phyloP scores from a whole-genome alignment of 1,140 invertebrate species.

The Tribolium castaneum region DNA sequence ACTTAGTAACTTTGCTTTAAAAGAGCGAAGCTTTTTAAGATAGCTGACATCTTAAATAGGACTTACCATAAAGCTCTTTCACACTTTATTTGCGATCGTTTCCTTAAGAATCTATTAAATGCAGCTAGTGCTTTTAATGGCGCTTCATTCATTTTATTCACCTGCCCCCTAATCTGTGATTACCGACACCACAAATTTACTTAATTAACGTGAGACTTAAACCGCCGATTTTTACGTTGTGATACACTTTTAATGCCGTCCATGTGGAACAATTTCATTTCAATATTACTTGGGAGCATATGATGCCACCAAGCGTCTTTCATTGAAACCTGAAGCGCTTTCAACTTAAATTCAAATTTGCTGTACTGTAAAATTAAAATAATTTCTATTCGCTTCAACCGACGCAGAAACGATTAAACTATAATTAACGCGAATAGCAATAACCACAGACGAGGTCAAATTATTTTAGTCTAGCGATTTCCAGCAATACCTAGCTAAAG shows the following conservation, averaged over 20 bases:
- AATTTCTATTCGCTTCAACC: not conserved
- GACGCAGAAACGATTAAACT: conserved; percentile 17
- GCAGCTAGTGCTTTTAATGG: conserved; percentile 20
- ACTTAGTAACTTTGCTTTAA: conserved; percentile 30
- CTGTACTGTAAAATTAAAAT: conserved; percentile 21
- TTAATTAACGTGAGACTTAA: not conserved
- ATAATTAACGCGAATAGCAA: conserved; percentile 13
- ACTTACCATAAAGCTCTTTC: conserved; percentile 23
- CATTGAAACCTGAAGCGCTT: not conserved
- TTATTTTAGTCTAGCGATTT: conserved; percentile 21
- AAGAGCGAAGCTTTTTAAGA: conserved; percentile 23
- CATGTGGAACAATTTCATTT: not conserved
- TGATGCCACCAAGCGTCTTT: not conserved
- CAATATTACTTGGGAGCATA: not conserved
- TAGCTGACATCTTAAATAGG: conserved; percentile 22
- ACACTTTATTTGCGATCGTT: conserved; percentile 22
- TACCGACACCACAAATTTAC: not conserved
- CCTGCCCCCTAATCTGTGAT: not conserved
- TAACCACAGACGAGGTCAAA: not conserved
- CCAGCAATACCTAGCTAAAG: not conserved
- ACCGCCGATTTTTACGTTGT: not conserved
- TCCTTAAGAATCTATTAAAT: conserved; percentile 23
- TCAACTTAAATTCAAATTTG: conserved; percentile 13
- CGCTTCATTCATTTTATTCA: conserved; percentile 10
- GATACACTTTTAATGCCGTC: not conserved